A percentile compares a stretch with the other conserved stretches of the same genome.
These are phyloP conservation scores for Andrena bicolor DNA, from an alignment of 2,888 invertebrate species.

Conservation along the genomic window DNA sequence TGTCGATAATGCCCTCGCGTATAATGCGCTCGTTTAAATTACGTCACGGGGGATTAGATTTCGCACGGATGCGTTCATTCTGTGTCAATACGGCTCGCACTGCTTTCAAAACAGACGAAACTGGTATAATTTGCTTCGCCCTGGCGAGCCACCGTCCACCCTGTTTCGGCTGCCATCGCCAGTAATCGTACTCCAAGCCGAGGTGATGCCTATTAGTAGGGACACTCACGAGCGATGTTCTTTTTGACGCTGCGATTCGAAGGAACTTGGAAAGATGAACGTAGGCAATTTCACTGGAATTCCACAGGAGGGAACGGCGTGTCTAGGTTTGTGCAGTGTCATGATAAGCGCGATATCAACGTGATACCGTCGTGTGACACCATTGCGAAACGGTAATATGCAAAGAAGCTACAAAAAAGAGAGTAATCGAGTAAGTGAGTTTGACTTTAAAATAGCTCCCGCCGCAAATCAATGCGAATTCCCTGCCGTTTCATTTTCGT, in stretches of 20 bases:
- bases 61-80: constrained; percentile 27
- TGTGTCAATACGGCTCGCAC: not conserved
- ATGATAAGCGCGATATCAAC: too few relatives aligned
- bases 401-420: not conserved
- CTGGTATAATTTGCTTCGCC: not conserved
- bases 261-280: too few relatives aligned
- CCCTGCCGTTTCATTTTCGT: not conserved
- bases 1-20: constrained; percentile 17
- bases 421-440: not conserved
- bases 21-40: constrained; percentile 51
- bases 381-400: not conserved
- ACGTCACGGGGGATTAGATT: constrained; percentile 45
- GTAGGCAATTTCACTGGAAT: too few relatives aligned
- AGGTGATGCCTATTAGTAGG: not conserved
- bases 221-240: not conserved
- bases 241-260: too few relatives aligned
- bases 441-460: not conserved
- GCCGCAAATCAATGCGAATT: not conserved
- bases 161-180: not conserved
- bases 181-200: not conserved
- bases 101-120: constrained; percentile 17
- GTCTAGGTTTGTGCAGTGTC: too few relatives aligned
- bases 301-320: too few relatives aligned
- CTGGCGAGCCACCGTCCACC: not conserved
- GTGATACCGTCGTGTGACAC: too few relatives aligned